phyloP scores from a whole-genome alignment of 1,140 invertebrate species.

The Scaptomyza graminum region DNA sequence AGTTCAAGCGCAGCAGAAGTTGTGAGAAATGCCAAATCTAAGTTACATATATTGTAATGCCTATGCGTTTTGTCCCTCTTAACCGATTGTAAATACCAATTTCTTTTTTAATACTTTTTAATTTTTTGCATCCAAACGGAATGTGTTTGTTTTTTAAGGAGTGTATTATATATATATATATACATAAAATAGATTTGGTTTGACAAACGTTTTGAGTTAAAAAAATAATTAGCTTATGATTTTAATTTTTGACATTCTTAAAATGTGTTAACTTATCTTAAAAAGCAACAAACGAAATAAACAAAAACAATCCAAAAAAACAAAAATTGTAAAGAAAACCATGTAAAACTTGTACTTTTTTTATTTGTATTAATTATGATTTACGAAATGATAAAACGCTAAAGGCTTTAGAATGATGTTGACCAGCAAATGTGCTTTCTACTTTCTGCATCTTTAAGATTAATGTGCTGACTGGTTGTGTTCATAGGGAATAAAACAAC shows the following conservation, averaged over 20 bases:
- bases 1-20: slow-evolving; percentile 13
- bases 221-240: slow-evolving; percentile 38
- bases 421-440: not conserved
- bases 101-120: too few relatives aligned
- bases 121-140: too few relatives aligned
- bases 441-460: not conserved
- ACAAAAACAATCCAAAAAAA: slow-evolving; percentile 43
- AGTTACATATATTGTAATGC: slow-evolving; percentile 54
- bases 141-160: slow-evolving; percentile 5
- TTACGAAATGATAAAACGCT: slow-evolving; percentile 66
- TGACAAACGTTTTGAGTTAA: slow-evolving; percentile 34
- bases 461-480: not conserved
- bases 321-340: slow-evolving; percentile 46
- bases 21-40: slow-evolving; percentile 40
- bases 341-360: slow-evolving; percentile 57
- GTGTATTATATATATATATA: slow-evolving; percentile 13
- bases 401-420: slow-evolving; percentile 22
- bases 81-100: slow-evolving; percentile 25
- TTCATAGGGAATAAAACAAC: not conserved
- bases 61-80: slow-evolving; percentile 71
- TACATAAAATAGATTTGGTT: slow-evolving; percentile 4
- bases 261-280: slow-evolving; percentile 50
- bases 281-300: slow-evolving; percentile 24
- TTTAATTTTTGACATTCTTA: slow-evolving; percentile 42
- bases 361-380: slow-evolving; percentile 61